A percentile compares a stretch with the other conserved stretches of the same genome.
phyloP scores from a whole-genome alignment of 1,140 invertebrate species.

The Brachionus sp. region DNA sequence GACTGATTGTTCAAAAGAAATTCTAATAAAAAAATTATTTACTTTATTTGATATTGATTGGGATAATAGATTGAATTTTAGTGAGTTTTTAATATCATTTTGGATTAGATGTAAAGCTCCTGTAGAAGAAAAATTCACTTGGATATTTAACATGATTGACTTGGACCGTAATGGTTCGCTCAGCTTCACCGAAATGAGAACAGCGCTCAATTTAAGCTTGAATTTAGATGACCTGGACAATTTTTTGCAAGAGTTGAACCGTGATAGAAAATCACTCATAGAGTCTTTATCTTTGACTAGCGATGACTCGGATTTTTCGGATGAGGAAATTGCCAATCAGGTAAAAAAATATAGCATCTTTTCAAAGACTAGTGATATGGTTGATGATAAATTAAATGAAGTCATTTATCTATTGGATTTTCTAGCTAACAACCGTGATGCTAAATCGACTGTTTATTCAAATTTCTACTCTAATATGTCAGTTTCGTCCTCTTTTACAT shows the following conservation, averaged over 20 bases:
- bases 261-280: not conserved
- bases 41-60: conserved; percentile 32
- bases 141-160: conserved; percentile 42
- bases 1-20: not conserved
- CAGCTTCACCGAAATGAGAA: not conserved
- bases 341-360: not conserved
- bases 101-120: conserved; percentile 41
- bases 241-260: conserved; percentile 10
- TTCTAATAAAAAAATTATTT: conserved; percentile 3
- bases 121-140: conserved; percentile 41
- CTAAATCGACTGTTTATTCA: not conserved
- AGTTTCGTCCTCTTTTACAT: not conserved
- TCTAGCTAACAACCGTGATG: not conserved
- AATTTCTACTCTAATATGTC: not conserved
- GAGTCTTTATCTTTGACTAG: not conserved
- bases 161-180: conserved; percentile 20
- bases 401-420: not conserved
- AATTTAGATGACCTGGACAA: conserved; percentile 13
- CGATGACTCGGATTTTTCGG: conserved; percentile 23
- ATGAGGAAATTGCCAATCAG: not conserved
- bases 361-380: conserved; percentile 2
- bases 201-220: not conserved
- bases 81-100: conserved; percentile 43
- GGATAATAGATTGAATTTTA: conserved; percentile 34
- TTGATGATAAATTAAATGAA: conserved; percentile 29